phyloP scores from a whole-genome alignment of 2,113 vertebrate species.

The Mustelus asterias region DNA sequence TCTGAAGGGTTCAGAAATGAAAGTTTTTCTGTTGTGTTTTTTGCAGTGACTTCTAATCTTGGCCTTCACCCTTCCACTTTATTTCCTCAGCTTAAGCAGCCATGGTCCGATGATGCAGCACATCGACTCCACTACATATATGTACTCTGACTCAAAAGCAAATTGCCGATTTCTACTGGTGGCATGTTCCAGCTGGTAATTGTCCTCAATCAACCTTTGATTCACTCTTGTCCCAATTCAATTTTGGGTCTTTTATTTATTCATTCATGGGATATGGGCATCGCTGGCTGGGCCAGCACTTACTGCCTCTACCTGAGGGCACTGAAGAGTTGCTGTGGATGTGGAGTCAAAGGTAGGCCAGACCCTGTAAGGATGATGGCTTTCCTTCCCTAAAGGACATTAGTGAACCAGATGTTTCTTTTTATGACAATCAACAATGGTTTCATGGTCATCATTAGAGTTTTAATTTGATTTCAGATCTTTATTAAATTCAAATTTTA shows the following conservation, averaged over 20 bases:
- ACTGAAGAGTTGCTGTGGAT: no score
- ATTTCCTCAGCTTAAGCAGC: background rate
- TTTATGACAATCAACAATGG: no score
- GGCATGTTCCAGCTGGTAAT: background rate
- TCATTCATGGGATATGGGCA: no score
- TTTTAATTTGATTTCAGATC: no score
- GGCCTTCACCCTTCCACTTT: background rate
- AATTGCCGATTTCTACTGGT: background rate
- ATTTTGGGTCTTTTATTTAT: background rate
- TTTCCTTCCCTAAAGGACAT: no score
- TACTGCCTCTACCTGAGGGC: no score
- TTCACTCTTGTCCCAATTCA: background rate
- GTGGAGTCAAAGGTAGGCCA: no score
- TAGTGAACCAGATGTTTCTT: no score
- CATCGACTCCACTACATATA: background rate
- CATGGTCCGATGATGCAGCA: background rate
- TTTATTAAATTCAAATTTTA: no score
- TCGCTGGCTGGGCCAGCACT: no score
- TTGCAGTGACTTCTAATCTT: background rate
- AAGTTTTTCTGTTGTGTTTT: background rate
- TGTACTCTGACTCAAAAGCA: background rate
- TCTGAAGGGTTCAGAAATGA: background rate
- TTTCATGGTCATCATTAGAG: no score
- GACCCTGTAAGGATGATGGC: no score
- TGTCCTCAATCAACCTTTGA: background rate